phyloP scores from a whole-genome alignment of 2,797 vertebrate species.

The Propithecus deckenii region DNA sequence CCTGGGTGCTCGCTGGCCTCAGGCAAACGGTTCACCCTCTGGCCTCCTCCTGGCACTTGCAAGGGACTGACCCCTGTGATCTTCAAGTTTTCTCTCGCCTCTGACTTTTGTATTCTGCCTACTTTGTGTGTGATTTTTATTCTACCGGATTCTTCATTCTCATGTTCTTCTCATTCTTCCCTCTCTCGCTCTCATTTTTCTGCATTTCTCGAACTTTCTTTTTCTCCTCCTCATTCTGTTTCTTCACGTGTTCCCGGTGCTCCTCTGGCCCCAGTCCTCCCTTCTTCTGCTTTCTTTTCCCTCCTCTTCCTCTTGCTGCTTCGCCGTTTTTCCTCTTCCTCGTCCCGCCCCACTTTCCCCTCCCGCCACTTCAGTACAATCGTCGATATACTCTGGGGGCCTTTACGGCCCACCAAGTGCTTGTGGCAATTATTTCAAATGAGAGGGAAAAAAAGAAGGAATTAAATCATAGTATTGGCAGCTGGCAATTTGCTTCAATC shows the following conservation, averaged over 20 bases:
- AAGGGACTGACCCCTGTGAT: neutral
- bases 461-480: slow-evolving; percentile 74
- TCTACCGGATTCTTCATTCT: neutral
- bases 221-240: slow-evolving; percentile 52
- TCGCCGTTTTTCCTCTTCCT: neutral
- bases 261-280: neutral
- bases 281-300: neutral
- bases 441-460: neutral
- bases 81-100: neutral
- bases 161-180: neutral
- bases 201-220: slow-evolving; percentile 50
- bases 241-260: neutral
- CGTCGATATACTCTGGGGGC: neutral
- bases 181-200: neutral
- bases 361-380: slow-evolving; percentile 57
- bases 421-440: slow-evolving; percentile 66
- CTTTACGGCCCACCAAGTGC: neutral
- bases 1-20: neutral
- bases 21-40: neutral
- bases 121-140: neutral
- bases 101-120: neutral
- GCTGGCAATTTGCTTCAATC: slow-evolving; percentile 68
- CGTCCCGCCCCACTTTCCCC: neutral
- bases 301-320: neutral
- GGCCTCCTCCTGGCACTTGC: neutral